A percentile compares a stretch with the other conserved stretches of the same genome.
These are phyloP conservation scores for Burhinus oedicnemus DNA, from an alignment of 2,113 vertebrate genomes.

Conservation along the genomic window DNA sequence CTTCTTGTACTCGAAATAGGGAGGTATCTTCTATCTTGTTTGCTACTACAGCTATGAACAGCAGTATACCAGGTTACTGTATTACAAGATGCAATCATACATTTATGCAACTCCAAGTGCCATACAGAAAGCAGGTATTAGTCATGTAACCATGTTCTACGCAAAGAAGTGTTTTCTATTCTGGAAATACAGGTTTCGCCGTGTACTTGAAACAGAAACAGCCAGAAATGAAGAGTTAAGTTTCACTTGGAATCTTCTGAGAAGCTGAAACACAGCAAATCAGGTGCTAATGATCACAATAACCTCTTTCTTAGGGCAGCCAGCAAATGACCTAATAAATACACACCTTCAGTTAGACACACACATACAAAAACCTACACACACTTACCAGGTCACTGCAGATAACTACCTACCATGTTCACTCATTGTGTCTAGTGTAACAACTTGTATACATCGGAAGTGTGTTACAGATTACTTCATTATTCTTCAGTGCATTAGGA, in stretches of 20 bases:
- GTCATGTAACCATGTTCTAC: neutral
- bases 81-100: neutral
- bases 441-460: neutral
- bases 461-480: neutral
- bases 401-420: neutral
- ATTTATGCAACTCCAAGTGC: neutral
- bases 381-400: neutral
- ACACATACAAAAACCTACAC: neutral
- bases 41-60: neutral
- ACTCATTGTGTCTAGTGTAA: neutral
- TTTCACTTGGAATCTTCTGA: neutral
- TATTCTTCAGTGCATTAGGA: neutral
- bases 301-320: neutral
- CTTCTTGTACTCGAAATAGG: neutral
- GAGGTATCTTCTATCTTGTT: neutral
- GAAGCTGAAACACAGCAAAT: neutral
- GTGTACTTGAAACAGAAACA: neutral
- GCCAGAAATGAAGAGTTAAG: neutral
- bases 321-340: neutral
- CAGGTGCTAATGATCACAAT: neutral
- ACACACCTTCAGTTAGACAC: neutral
- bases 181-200: slow-evolving; percentile 40
- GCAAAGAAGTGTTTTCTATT: neutral
- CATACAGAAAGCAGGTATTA: neutral
- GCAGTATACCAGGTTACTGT: neutral